A percentile compares a stretch with the other conserved stretches of the same genome.
Evolutionary conservation across 2,113 vertebrate genomes (phyloP).

Genomic region (Poicephalus meyeri): DNA sequence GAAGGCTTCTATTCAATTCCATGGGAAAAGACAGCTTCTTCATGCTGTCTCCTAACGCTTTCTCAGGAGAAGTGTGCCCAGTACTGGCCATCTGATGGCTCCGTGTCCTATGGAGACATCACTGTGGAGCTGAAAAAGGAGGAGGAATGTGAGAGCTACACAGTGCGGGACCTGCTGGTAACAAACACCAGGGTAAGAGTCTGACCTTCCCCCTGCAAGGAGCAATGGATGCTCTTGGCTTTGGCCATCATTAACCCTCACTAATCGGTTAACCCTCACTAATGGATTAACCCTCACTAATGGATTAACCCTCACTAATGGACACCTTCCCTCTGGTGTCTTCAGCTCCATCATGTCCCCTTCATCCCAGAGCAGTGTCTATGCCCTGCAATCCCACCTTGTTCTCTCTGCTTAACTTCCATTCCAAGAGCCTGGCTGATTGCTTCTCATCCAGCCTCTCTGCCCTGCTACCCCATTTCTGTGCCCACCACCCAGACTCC

Average conservation of each 20-base stretch:
- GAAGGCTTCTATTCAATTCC: background rate
- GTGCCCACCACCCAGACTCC: background rate
- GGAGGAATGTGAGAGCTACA: slow-evolving; percentile 97
- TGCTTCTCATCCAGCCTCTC: accelerated
- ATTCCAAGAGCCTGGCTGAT: background rate
- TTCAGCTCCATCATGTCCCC: background rate
- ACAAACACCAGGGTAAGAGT: slow-evolving; percentile 93
- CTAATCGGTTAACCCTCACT: too few species aligned
- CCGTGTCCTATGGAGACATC: slow-evolving; percentile 89
- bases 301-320: accelerated
- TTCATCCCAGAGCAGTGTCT: background rate
- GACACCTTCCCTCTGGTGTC: background rate
- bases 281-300: too few species aligned
- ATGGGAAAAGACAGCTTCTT: accelerated
- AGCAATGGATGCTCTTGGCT: background rate
- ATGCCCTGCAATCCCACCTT: background rate
- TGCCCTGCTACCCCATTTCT: background rate
- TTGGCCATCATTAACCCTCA: background rate
- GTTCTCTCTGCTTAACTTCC: background rate
- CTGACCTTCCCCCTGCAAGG: background rate
- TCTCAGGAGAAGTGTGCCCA: slow-evolving; percentile 94
- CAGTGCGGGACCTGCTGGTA: slow-evolving; percentile 92
- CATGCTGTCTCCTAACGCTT: background rate
- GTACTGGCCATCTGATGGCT: slow-evolving; percentile 93
- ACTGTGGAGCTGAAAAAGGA: slow-evolving; percentile 95